A percentile compares a stretch with the other conserved stretches of the same genome.
Conservation (phyloP, 2,888 invertebrate species). For the Helicoverpa assulta region DNA sequence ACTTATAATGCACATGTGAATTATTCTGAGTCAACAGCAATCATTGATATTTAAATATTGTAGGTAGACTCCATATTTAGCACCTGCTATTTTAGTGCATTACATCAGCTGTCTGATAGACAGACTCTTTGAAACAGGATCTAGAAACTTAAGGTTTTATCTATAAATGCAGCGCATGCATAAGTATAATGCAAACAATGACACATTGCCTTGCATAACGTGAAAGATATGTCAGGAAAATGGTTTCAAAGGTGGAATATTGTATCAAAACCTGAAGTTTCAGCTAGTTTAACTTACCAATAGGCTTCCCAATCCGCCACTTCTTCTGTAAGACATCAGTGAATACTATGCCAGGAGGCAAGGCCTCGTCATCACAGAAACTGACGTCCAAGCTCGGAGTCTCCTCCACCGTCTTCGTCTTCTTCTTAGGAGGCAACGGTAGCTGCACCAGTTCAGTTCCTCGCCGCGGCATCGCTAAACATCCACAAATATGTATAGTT, state of each 20-base stretch:
- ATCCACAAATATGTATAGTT: constrained; percentile 42
- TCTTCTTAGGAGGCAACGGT: constrained; percentile 81
- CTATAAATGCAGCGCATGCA: background rate
- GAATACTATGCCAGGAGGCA: constrained; percentile 93
- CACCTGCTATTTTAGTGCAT: constrained; percentile 32
- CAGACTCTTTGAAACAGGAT: background rate
- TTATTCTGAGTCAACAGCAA: constrained; percentile 11
- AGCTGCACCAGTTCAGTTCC: constrained; percentile 76
- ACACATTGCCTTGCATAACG: background rate
- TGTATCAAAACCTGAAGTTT: background rate
- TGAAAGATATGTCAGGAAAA: background rate
- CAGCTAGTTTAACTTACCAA: constrained; percentile 90
- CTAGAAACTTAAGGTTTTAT: background rate
- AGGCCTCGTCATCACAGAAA: constrained; percentile 86
- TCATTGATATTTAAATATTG: constrained; percentile 19
- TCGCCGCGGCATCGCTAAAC: constrained; percentile 80
- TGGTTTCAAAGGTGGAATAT: background rate
- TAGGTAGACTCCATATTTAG: constrained; percentile 16
- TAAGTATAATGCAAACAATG: background rate
- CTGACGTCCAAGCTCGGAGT: constrained; percentile 79
- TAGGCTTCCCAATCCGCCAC: constrained; percentile 96
- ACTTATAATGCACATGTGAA: constrained; percentile 32
- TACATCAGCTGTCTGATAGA: constrained; percentile 26
- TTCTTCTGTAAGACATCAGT: constrained; percentile 94
- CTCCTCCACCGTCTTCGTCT: constrained; percentile 73